Percentiles rank a stretch among this genome's conserved stretches.
phyloP scores from a whole-genome alignment of 2,888 invertebrate genomes.

The Notodromas monacha region DNA sequence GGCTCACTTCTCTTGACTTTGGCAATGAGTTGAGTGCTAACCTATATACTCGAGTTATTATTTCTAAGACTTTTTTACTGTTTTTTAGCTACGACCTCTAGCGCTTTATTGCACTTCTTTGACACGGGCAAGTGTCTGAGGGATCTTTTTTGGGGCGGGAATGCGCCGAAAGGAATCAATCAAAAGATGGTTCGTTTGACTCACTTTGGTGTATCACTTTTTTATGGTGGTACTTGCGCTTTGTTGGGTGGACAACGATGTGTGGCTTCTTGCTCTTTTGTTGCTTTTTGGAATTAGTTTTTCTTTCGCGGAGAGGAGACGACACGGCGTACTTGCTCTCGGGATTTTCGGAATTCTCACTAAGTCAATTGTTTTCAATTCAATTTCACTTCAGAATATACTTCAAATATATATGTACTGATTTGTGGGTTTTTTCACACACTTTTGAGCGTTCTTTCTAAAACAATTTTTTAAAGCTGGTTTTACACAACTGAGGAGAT shows the following conservation, averaged over 20 bases:
- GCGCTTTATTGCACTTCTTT: slow-evolving; percentile 4
- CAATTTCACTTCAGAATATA: slow-evolving; percentile 4
- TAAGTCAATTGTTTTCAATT: slow-evolving; percentile 4
- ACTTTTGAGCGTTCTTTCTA: slow-evolving; percentile 2
- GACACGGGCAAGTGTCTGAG: slow-evolving; percentile 4
- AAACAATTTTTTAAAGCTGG: slow-evolving; percentile 4
- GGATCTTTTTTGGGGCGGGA: slow-evolving; percentile 4
- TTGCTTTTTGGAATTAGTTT: slow-evolving; percentile 4
- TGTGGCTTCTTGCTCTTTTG: slow-evolving; percentile 4
- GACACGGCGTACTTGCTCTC: slow-evolving; percentile 4
- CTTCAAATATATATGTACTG: slow-evolving; percentile 4
- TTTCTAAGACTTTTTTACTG: slow-evolving; percentile 4
- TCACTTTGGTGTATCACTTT: slow-evolving; percentile 4
- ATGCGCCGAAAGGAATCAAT: slow-evolving; percentile 4
- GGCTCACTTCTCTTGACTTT: slow-evolving; percentile 4
- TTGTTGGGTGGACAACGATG: slow-evolving; percentile 4
- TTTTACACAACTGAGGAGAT: slow-evolving; percentile 4
- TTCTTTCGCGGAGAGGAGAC: slow-evolving; percentile 4
- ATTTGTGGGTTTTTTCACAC: slow-evolving; percentile 4
- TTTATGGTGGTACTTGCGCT: slow-evolving; percentile 4
- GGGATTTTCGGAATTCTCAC: slow-evolving; percentile 4
- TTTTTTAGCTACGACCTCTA: slow-evolving; percentile 4
- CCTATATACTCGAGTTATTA: slow-evolving; percentile 4
- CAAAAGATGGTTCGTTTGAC: slow-evolving; percentile 2
- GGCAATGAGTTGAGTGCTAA: slow-evolving; percentile 4